Evolutionary conservation across 2,888 invertebrate species (phyloP).

Genomic region (Linnaemya tessellans): DNA sequence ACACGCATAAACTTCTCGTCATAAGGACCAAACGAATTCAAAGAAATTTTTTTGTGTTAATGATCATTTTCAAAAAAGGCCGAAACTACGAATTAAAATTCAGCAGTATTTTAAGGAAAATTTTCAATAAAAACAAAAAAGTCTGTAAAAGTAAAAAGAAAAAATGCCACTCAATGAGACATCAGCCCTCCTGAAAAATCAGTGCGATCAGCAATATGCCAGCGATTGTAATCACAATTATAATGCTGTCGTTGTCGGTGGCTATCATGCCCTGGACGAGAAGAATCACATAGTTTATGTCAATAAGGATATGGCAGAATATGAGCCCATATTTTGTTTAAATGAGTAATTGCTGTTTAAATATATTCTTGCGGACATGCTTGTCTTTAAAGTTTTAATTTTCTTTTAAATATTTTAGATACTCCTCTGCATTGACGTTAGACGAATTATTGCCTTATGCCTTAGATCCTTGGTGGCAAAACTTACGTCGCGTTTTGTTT

Average conservation of each 20-base stretch:
- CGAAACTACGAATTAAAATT: constrained; percentile 49
- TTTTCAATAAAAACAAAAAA: constrained; percentile 61
- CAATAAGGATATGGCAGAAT: constrained; percentile 76
- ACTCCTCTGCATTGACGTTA: constrained; percentile 81
- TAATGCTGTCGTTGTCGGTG: constrained; percentile 8
- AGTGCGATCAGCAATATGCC: constrained; percentile 67
- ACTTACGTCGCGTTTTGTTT: constrained; percentile 83
- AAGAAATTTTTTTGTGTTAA: constrained; percentile 56
- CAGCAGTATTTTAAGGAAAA: constrained; percentile 62
- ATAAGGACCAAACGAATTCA: constrained; percentile 12
- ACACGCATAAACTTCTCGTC: background rate
- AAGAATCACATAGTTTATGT: constrained; percentile 75
- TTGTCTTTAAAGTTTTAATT: background rate
- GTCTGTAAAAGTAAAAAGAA: constrained; percentile 48
- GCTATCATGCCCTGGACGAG: constrained; percentile 55
- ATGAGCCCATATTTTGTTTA: constrained; percentile 76
- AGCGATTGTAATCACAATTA: constrained; percentile 34
- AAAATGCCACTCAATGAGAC: constrained; percentile 78
- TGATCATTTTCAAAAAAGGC: constrained; percentile 64
- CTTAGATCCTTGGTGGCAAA: constrained; percentile 84
- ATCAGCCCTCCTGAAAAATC: constrained; percentile 75
- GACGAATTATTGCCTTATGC: constrained; percentile 84
- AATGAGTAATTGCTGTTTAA: constrained; percentile 78
- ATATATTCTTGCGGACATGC: background rate
- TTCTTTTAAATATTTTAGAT: constrained; percentile 67